phyloP scores from a whole-genome alignment of 2,797 vertebrate genomes.

The Gymnoscopelus braueri region DNA sequence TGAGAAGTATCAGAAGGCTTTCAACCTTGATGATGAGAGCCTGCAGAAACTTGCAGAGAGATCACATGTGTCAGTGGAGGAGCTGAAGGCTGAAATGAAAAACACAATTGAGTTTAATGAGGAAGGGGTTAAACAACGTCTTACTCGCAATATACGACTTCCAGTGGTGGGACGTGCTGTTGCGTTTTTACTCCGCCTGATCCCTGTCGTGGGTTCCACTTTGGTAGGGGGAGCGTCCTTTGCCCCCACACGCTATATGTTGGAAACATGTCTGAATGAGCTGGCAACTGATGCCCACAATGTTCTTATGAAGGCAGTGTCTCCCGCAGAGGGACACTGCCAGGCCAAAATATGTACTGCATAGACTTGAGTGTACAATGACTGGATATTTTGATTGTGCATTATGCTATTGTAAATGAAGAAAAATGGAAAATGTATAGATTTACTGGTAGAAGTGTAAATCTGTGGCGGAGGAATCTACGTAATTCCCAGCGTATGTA shows the following conservation, averaged over 20 bases:
- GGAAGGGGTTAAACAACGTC: accelerated
- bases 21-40: constrained; percentile 2
- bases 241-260: accelerated
- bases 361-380: too few species aligned
- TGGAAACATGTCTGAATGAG: neutral
- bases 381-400: too few species aligned
- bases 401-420: too few species aligned
- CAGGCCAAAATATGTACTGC: too few species aligned
- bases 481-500: too few species aligned
- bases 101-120: neutral
- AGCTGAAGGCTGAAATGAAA: neutral
- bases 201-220: neutral
- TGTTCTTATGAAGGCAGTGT: constrained; percentile 15
- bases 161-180: neutral
- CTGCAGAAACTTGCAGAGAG: neutral
- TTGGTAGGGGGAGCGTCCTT: accelerated
- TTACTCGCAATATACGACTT: accelerated
- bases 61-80: accelerated
- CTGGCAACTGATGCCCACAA: constrained; percentile 18
- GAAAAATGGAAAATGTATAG: too few species aligned
- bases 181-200: neutral
- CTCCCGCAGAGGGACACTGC: too few species aligned
- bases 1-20: accelerated
- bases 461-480: too few species aligned
- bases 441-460: too few species aligned